Percentiles rank a stretch among this genome's conserved stretches.
These are phyloP conservation scores for Lucilia cuprina DNA, from an alignment of 1,140 invertebrate genomes.

Conservation along the genomic window DNA sequence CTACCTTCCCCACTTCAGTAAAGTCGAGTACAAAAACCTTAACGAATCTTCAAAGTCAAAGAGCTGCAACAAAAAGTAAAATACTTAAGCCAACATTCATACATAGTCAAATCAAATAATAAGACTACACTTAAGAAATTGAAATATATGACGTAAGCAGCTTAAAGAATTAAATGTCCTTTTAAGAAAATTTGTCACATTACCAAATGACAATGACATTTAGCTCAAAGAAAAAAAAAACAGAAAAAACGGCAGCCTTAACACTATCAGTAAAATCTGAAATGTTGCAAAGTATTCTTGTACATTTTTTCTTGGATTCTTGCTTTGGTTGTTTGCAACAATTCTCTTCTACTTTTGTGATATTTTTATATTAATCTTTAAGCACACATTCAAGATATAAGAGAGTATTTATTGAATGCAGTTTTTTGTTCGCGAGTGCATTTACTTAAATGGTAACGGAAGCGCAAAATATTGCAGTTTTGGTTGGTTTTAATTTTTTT, in stretches of 20 bases:
- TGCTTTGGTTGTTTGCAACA: background rate
- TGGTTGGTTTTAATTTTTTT: no score
- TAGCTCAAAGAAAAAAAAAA: background rate
- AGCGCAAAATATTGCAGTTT: background rate
- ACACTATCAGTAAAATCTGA: background rate
- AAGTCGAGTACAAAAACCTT: no score
- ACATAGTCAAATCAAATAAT: background rate
- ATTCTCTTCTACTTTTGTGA: no score
- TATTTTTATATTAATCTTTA: background rate
- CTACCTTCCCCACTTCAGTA: no score
- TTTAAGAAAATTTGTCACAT: constrained; percentile 35
- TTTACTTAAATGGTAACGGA: background rate
- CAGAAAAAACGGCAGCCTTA: background rate
- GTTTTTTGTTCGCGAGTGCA: background rate
- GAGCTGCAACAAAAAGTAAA: no score
- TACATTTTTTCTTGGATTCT: no score
- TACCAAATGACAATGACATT: constrained; percentile 17
- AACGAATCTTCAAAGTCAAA: no score
- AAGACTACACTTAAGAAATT: constrained; percentile 6
- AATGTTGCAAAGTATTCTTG: background rate
- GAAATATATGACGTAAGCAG: constrained; percentile 29
- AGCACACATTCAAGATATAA: background rate
- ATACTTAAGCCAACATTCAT: no score
- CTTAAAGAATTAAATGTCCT: constrained; percentile 30
- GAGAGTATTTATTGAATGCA: background rate